Evolutionary conservation across 2,113 vertebrate species (phyloP), one percentile per base, ranked within the genome.

Genomic region (Aldabrachelys gigantea): DNA sequence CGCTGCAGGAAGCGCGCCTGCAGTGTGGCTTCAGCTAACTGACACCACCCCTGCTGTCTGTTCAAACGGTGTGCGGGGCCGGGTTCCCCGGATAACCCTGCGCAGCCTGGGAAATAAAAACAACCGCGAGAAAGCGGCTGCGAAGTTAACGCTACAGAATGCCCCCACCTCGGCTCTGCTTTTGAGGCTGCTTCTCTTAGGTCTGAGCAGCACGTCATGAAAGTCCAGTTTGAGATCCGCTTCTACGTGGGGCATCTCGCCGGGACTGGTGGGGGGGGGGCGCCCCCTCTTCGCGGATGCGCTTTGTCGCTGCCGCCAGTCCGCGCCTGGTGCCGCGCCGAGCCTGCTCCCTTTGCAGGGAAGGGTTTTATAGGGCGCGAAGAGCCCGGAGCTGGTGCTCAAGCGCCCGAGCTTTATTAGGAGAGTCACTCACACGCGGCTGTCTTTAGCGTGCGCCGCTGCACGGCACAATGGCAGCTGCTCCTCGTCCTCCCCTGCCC

Each of bases 201-300:
- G 99, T 98, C 99, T 98, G 94, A 99, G 98, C 92, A 99, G 98
- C 95, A 99, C 99, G 98, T 99, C 99, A 97, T 99, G 99, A 96
- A 99, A 99, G 99, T 99, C 99, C 98, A 99, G 98, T 94, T 99
- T 99, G 97, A 99, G 99, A 97, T 99, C 99, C 35, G 98, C 98
- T 88, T 99, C 99, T 93, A 99, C 98, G 24, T 99, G 99, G 93
- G 99, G 99, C 99, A 99, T 99, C 97, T 95, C 76, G 97, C 85
- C 76, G 96, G 85, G 47, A 76, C 85, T 27, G 44, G 5, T 31
- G 78, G 65, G 50, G 59, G 78, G 65, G 50, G 59, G n/a, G 11
- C 92, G 6, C 31, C 35, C 14, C 92, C 8, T 75, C 80, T 44
- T 22, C 29, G 54, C 35, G 29, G 65, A 69, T 83, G 35, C 59